Evolutionary conservation across 2,113 vertebrate genomes (phyloP), one percentile per base, ranked within the genome.

Genomic region (Lampris megalopsis): DNA sequence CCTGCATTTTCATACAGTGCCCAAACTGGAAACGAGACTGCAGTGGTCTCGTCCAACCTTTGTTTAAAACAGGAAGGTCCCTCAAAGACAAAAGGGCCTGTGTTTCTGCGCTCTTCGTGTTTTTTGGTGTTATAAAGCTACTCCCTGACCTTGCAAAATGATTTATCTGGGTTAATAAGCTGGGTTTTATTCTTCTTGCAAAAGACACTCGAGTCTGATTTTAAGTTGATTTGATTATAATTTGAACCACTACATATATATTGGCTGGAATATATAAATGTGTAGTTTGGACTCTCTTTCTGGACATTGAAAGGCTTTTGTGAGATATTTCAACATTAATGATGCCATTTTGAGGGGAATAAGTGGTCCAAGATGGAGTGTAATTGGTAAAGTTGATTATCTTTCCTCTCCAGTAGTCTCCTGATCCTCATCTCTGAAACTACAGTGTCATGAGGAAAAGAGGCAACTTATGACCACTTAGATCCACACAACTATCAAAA

Each of bases 311-410:
- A 79, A 80, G 73, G 50, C 88, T 88, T 85, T 92, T 93, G 86
- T 88, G 86, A 68, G 77, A 84, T 87, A 83, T 81, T 73, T 80
- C 6, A 36, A 59, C 86, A 88, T 92, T 88, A 86, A 75, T 87
- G 89, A 90, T 82, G 81, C 71, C 84, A 86, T 91, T 91, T 86
- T 81, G 80, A 75, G 90, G 70, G 66, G 82, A 91, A 92, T 90
- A 92, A 93, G 89, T 92, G 90, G 83, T 75, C 87, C 68, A 86
- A 89, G 87, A 93, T 90, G 86, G 85, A 92, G 87, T 85, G 81
- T 92, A 88, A 93, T 92, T 90, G 90, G 78, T 77, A 90, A 92
- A 90, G 86, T 81, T 92, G 81, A 92, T 93, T 90, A 92, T 71
- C 81, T 87, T 88, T 87, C 5, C 57, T 84, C 83, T 83, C 68